phyloP scores from a whole-genome alignment of 2,888 invertebrate species.

The Parascotia fuliginaria region DNA sequence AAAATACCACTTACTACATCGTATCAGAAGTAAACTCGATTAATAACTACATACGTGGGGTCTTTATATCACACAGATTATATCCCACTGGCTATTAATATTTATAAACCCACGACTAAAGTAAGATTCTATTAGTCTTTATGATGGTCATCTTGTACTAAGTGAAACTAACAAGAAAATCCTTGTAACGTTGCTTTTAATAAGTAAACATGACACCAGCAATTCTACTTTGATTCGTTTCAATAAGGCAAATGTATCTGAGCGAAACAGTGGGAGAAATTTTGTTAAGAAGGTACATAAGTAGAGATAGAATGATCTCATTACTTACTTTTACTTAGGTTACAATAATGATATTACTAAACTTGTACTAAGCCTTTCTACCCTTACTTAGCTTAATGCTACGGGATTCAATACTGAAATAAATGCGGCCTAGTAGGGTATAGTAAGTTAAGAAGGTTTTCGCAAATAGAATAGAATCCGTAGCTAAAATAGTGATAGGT shows the following conservation, averaged over 20 bases:
- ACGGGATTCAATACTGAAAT: slow-evolving; percentile 31
- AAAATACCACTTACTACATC: neutral
- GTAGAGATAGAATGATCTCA: slow-evolving; percentile 58
- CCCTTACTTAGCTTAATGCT: slow-evolving; percentile 48
- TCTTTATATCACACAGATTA: neutral
- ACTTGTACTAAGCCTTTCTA: slow-evolving; percentile 45
- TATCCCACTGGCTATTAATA: neutral
- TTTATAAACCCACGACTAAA: neutral
- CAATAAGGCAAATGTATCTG: slow-evolving; percentile 41
- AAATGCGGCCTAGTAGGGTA: slow-evolving; percentile 3
- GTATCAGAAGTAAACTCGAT: neutral
- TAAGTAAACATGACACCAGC: slow-evolving; percentile 21
- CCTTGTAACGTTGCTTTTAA: slow-evolving; percentile 18
- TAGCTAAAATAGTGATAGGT: neutral
- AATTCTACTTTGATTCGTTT: slow-evolving; percentile 31
- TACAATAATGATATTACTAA: slow-evolving; percentile 63
- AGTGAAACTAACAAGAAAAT: slow-evolving; percentile 12
- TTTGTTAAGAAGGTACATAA: slow-evolving; percentile 58
- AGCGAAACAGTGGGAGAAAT: slow-evolving; percentile 53
- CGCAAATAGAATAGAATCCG: neutral
- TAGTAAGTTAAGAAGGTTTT: slow-evolving; percentile 10
- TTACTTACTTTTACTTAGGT: slow-evolving; percentile 64
- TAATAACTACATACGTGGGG: slow-evolving; percentile 2
- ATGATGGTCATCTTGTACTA: neutral
- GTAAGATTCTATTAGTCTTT: neutral